Evolutionary conservation across 2,113 vertebrate species (phyloP).

Genomic region (Zosterops lateralis): DNA sequence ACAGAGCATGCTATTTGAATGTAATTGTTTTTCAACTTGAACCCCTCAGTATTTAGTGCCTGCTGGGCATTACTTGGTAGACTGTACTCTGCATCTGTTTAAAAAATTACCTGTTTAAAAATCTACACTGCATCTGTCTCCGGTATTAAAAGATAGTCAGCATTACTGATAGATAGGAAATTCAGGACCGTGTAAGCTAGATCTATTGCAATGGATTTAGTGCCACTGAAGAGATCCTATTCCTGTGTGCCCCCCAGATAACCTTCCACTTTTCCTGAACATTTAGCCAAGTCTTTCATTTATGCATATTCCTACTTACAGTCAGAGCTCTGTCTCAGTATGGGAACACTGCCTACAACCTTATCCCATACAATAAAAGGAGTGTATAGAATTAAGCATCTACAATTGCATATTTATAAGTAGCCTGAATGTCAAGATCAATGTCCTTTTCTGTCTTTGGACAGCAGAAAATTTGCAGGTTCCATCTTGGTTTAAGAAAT

Average conservation of each 20-base stretch:
- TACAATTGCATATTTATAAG: not conserved
- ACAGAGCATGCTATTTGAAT: not conserved
- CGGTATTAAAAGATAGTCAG: not conserved
- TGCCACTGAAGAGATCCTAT: not conserved
- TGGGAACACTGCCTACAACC: not conserved
- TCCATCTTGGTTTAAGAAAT: not conserved
- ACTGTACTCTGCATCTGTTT: not conserved
- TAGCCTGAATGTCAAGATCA: not conserved
- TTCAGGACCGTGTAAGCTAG: not conserved
- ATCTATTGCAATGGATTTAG: not conserved
- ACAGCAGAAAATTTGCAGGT: not conserved
- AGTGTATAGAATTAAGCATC: not conserved
- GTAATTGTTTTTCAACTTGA: constrained; percentile 11
- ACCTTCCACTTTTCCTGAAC: not conserved
- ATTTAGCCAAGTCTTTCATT: not conserved
- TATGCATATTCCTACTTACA: not conserved
- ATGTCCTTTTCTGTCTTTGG: not conserved
- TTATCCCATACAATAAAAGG: not conserved
- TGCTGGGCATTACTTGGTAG: not conserved
- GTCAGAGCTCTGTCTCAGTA: not conserved
- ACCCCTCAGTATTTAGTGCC: not conserved
- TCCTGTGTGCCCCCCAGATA: not conserved
- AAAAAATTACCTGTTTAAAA: not conserved
- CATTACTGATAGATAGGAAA: not conserved
- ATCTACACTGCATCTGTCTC: not conserved